These are phyloP conservation scores for Phenganax stokvisi DNA, from an alignment of 92 coral and sea anemone species.

Conservation along the genomic window DNA sequence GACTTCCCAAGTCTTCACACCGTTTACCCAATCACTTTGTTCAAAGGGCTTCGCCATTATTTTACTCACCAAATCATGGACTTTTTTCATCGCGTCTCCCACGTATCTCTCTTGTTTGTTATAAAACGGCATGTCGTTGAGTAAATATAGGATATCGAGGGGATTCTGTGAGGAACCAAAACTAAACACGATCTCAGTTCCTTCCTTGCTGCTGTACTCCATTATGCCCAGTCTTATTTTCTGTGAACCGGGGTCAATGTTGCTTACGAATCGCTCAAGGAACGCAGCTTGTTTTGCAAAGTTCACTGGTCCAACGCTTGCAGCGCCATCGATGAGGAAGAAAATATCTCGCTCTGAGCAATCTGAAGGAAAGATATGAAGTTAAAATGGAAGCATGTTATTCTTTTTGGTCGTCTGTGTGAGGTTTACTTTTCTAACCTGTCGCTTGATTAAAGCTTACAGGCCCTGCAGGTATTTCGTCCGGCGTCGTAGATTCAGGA, in stretches of 20 bases:
- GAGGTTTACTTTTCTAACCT: not conserved
- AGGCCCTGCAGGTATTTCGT: conserved; percentile 4
- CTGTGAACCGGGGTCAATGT: conserved; percentile 8
- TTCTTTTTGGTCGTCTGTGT: too few relatives aligned
- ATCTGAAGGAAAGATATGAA: not conserved
- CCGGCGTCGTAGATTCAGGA: conserved; percentile 14
- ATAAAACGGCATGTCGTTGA: conserved; percentile 11
- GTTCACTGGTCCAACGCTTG: conserved; percentile 4
- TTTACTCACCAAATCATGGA: conserved; percentile 11
- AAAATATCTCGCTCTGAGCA: conserved; percentile 12
- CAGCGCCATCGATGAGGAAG: conserved; percentile 5
- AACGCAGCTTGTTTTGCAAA: not conserved
- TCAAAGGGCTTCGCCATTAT: too few relatives aligned
- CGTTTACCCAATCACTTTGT: too few relatives aligned
- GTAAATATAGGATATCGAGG: conserved; percentile 5
- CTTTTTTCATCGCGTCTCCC: not conserved
- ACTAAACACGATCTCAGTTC: not conserved
- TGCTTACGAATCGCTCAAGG: not conserved
- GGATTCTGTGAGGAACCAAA: conserved; percentile 21
- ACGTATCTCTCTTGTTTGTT: conserved; percentile 14
- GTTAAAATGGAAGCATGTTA: too few relatives aligned
- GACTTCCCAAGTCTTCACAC: too few relatives aligned
- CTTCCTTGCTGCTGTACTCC: not conserved
- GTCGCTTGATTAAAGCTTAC: not conserved
- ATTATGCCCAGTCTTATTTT: not conserved